These are phyloP conservation scores for Leptobrachium leishanense DNA, from an alignment of 2,113 vertebrate genomes.

Conservation along the genomic window DNA sequence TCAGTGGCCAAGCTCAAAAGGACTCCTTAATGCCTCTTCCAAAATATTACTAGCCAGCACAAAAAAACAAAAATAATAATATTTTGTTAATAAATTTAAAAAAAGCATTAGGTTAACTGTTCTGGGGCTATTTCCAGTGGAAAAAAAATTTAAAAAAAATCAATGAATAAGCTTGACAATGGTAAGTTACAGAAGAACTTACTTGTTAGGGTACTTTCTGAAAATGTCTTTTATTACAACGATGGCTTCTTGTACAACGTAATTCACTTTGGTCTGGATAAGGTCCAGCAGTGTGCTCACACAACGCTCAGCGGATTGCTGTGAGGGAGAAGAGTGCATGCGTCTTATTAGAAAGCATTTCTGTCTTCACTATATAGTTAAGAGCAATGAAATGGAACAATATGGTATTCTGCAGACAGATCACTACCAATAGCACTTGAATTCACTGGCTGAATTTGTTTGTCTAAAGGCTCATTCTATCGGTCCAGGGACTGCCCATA, in stretches of 20 bases:
- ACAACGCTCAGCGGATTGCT: constrained; percentile 97
- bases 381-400: no score
- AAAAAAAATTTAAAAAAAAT: no score
- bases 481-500: no score
- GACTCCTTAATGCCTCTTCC: not conserved
- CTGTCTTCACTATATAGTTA: not conserved
- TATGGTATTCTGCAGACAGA: no score
- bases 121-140: not conserved
- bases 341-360: not conserved
- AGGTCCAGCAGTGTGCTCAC: constrained; percentile 94
- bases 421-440: no score
- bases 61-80: not conserved
- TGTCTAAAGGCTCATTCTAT: no score
- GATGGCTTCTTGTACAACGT: constrained; percentile 96
- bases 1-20: not conserved
- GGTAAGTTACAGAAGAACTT: constrained; percentile 51
- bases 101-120: not conserved
- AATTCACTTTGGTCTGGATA: constrained; percentile 98
- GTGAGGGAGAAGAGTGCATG: not conserved
- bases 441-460: no score
- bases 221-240: constrained; percentile 99
- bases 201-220: constrained; percentile 99
- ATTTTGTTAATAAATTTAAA: not conserved
- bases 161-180: no score
- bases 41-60: not conserved